Evolutionary conservation across 2,888 invertebrate genomes (phyloP), one percentile per base, ranked within the genome.

Genomic region (Zelleria hepariella): DNA sequence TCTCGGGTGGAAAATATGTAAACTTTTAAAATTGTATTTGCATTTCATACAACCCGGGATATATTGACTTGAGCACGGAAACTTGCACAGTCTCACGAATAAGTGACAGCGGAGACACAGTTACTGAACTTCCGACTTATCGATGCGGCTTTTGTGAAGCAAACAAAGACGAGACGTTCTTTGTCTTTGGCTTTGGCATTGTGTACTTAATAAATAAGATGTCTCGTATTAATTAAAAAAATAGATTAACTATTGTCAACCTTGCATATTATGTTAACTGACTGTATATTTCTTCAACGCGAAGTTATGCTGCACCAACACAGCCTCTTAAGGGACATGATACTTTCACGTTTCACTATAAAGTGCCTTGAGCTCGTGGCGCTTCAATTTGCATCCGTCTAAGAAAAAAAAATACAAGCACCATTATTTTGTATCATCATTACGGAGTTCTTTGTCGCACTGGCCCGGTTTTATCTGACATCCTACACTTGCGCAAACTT

Each of bases 11-110:
- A 78, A 82, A 85, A 84, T 83, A 85, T 86, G 84, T 79, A 83
- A 85, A 86, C 82, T 86, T 86, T 57, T 82, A 75, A 85, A 86
- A 86, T 86, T 85, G 79, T 88, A 86, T 86, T 87, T 88, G 84
- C 82, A 81, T 84, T 83, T 83, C 80, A 86, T 85, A 80, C 78
- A 77, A 74, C 77, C 75, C 69, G 70, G 74, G 75, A 81, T 82
- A 86, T 83, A 85, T 86, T 84, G 81, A 57, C 57, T 57, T 48
- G 57, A 24, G 58, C 49, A 25, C 51, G 58, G 58, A 51, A 51
- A 57, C 47, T 57, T 57, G 15, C 32, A 32, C 10, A 42, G 32
- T 42, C 15, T 1, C 32, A 15, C 32, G 32, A 42, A 42, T 42
- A 42, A 32, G 10, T 15, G 15, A 42, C 32, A 42, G 15, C 15